Percentiles rank a stretch among this genome's conserved stretches.
phyloP scores from a whole-genome alignment of 1,140 invertebrate genomes.

The Drosophila novamexicana region DNA sequence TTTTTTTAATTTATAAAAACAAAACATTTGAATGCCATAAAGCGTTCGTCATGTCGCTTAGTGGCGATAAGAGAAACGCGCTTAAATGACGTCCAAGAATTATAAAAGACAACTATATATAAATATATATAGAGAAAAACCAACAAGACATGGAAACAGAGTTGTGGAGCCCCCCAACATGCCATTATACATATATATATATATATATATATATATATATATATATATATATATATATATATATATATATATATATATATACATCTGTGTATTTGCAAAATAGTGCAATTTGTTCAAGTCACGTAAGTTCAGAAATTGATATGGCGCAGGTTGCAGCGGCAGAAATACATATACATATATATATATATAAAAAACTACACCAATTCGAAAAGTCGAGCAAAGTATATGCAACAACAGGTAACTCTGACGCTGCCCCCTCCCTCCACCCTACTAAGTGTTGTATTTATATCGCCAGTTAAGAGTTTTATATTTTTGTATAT shows the following conservation, averaged over 20 bases:
- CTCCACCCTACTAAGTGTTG: constrained; percentile 16
- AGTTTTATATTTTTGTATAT: constrained; percentile 9
- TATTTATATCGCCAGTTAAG: constrained; percentile 34
- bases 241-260: constrained; percentile 12
- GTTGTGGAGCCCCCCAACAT: constrained; percentile 21
- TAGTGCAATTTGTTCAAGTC: constrained; percentile 69
- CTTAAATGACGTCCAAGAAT: constrained; percentile 44
- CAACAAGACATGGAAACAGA: constrained; percentile 15
- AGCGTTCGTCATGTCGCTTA: constrained; percentile 9
- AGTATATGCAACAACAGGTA: background rate
- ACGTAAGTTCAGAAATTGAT: constrained; percentile 73
- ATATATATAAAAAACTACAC: constrained; percentile 23
- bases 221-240: constrained; percentile 11
- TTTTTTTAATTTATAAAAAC: background rate
- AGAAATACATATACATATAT: constrained; percentile 28
- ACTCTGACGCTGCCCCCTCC: no score
- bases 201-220: constrained; percentile 13
- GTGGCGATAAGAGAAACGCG: constrained; percentile 44
- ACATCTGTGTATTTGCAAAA: constrained; percentile 45
- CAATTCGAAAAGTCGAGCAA: constrained; percentile 35
- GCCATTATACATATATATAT: constrained; percentile 14
- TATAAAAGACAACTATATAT: constrained; percentile 5
- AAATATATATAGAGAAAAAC: background rate
- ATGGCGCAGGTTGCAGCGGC: constrained; percentile 43
- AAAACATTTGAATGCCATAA: background rate